Base-by-base conservation (phyloP, 1,140 invertebrate species). In the Sitophilus oryzae region DNA sequence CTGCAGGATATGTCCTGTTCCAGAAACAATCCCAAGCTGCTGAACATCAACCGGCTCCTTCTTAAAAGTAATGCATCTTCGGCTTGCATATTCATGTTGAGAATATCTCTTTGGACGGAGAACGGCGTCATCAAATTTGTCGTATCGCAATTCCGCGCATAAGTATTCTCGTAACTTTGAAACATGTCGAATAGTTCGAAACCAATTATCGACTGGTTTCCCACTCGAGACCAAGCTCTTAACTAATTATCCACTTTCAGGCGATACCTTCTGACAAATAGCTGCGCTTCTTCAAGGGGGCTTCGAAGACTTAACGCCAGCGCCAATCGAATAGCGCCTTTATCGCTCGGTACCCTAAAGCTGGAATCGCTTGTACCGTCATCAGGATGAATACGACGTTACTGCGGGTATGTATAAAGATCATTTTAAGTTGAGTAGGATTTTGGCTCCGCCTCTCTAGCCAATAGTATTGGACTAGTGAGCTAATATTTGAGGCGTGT, bases 61-160 rank as follows among this genome's bases (percentile, higher is more conserved):
- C 49, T 67, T 67, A 49, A 48, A 64, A 19, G n/a, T n/a, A 65
- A 60, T 38, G 22, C 50, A 14, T 64, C 59, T 11, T 35, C 47
- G 5, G 49, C 8, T 22, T 52, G 30, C 35, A 63, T 61, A 40
- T 59, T 67, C 60, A 77, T 70, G 54, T 80, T 83, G 20, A 84
- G 62, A 52, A 84, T 84, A 66, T 84, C 81, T 68, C 82, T n/a
- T n/a, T n/a, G 83, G 1, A 84, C 82, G 0, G 77, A 82, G 66
- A 84, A 84, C 19, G 82, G 81, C 0, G 82, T 83, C 36, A 30
- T 53, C 22, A 55, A 35, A 25, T 45, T 55, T 20, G 60, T 61
- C 1, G 52, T 61, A 36, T 61, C 60, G 38, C 60, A 61, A 46
- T 37, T 56, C 9, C n/a, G n/a, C n/a, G 14, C 35, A 40, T 30